Evolutionary conservation across 2,113 vertebrate genomes (phyloP).

Genomic region (Toxotes chatareus): DNA sequence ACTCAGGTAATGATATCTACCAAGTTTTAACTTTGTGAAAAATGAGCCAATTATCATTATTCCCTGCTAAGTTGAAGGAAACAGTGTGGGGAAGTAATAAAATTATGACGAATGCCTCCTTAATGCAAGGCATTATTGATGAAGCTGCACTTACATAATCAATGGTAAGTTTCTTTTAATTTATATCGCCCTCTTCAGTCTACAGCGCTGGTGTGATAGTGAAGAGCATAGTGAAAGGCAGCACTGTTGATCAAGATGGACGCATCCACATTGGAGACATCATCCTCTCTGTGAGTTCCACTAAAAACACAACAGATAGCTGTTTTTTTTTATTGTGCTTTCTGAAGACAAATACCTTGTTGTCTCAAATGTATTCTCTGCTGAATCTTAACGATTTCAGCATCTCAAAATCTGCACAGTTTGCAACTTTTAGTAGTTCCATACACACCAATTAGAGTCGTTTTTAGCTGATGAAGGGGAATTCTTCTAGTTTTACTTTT

Average conservation of each 20-base stretch:
- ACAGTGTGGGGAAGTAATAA: not conserved
- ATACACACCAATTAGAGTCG: conserved; percentile 33
- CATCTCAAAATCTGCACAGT: conserved; percentile 34
- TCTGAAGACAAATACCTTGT: conserved; percentile 35
- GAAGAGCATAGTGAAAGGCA: conserved; percentile 94
- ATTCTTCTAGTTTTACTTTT: conserved; percentile 22
- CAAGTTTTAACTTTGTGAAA: not conserved
- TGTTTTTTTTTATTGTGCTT: conserved; percentile 14
- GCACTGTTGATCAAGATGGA: conserved; percentile 91
- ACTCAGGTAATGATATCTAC: conserved; percentile 85
- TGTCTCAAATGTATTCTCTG: conserved; percentile 27
- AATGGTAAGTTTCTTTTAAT: not conserved
- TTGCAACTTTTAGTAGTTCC: conserved; percentile 37
- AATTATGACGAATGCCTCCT: not conserved
- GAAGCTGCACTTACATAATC: not conserved
- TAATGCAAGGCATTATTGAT: not conserved
- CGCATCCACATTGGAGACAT: conserved; percentile 92
- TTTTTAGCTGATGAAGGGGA: conserved; percentile 62
- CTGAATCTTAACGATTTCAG: conserved; percentile 43
- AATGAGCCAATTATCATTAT: not conserved
- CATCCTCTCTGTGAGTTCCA: conserved; percentile 91
- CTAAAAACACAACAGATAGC: conserved; percentile 24
- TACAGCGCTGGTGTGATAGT: conserved; percentile 92
- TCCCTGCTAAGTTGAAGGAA: not conserved
- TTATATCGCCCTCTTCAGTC: conserved; percentile 79